These are phyloP conservation scores for Leucoma salicis DNA, from an alignment of 2,888 invertebrate genomes.

Conservation along the genomic window DNA sequence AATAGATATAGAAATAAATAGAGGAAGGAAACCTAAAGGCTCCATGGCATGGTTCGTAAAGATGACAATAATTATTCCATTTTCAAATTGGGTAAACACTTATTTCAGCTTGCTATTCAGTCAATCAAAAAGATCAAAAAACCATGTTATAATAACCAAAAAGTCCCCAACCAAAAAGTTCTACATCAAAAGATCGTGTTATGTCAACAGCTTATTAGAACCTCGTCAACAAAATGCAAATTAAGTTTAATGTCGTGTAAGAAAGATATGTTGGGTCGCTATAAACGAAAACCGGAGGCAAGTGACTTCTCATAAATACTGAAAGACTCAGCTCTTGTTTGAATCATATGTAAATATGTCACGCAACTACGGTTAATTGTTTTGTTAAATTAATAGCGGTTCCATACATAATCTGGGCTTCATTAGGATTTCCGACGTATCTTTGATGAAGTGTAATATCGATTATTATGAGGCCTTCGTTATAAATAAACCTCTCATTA, in stretches of 20 bases:
- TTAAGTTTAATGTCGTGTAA: slow-evolving; percentile 32
- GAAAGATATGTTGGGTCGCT: slow-evolving; percentile 33
- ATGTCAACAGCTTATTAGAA: slow-evolving; percentile 16
- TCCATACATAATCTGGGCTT: slow-evolving; percentile 15
- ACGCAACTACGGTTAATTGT: slow-evolving; percentile 25
- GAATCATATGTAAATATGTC: slow-evolving; percentile 28
- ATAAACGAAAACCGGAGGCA: slow-evolving; percentile 17
- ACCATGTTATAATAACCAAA: too few species aligned
- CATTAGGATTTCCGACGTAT: slow-evolving; percentile 2
- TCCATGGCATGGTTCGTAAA: too few species aligned
- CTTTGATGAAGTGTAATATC: not conserved
- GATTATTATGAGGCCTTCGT: not conserved
- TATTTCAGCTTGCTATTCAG: too few species aligned
- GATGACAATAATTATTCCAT: too few species aligned
- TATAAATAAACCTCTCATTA: not conserved
- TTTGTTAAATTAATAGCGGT: slow-evolving; percentile 20
- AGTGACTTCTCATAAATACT: slow-evolving; percentile 31
- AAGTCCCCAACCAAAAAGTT: too few species aligned
- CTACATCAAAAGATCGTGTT: too few species aligned
- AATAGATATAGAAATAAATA: too few species aligned
- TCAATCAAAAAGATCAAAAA: too few species aligned
- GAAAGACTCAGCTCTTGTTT: slow-evolving; percentile 22
- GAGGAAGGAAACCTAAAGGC: too few species aligned
- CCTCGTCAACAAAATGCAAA: slow-evolving; percentile 33
- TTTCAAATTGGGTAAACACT: too few species aligned